Evolutionary conservation across 2,797 vertebrate species (phyloP), one percentile per base, ranked within the genome.

Genomic region (Hippoglossus hippoglossus): DNA sequence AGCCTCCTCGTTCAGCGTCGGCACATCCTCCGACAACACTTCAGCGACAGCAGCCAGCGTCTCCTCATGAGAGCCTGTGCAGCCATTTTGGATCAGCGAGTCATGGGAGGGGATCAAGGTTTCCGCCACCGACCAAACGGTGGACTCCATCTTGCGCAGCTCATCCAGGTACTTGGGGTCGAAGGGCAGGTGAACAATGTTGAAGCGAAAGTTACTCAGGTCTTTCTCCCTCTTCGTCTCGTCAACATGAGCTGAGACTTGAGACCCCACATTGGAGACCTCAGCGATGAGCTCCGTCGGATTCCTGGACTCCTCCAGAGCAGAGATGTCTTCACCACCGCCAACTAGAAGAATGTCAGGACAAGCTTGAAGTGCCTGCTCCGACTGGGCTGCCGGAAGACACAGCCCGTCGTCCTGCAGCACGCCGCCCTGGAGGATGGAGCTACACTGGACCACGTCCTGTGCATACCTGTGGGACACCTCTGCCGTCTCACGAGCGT

Each of bases 111-210:
- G 82, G 13, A 90, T 60, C 41, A 90, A 72, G 6, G 92, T 90
- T 12, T 94, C 86, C 4, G 89, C 92, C 18, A 82, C 31, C 0
- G 94, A 94, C 94, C 94, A 95, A 56, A 94, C 85, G 0, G 87
- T 86, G 6, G 92, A 87, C 44, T 94, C 94, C 66, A 92, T 88
- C 78, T 86, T 91, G 55, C 76, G 84, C 46, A 93, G 75, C 52
- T 94, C 87, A 25, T 93, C 88, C 69, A 92, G 74, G 63, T 89
- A 89, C 41, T 84, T 83, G 0, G 87, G 22, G 31, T 94, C 87
- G n/a, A 94, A 92, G 0, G 92, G 92, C 55, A 94, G 53, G n/a
- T 84, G 84, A 9, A 91, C 67, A 0, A 88, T 88, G 80, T 94
- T 90, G 26, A 87, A 89, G 6, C 71, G 68, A 22, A 82, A 47